A percentile compares a stretch with the other conserved stretches of the same genome.
Evolutionary conservation across 2,113 vertebrate species (phyloP).

Genomic region (Notarius quadriscutis): DNA sequence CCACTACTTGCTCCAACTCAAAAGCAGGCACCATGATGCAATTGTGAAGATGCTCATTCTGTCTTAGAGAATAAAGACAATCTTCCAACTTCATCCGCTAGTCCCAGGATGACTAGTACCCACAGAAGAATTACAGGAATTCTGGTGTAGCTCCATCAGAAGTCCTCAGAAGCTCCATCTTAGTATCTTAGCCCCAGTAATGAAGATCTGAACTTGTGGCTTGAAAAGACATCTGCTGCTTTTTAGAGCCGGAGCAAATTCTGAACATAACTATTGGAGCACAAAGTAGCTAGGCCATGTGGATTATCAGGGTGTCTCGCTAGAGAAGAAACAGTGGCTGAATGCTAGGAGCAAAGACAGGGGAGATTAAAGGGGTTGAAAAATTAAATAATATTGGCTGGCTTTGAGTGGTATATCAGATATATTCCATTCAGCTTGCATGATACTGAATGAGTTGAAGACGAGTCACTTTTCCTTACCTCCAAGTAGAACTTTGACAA

Average conservation of each 20-base stretch:
- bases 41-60: slow-evolving; percentile 25
- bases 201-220: slow-evolving; percentile 15
- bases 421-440: no score
- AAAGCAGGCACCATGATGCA: neutral
- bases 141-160: neutral
- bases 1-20: neutral
- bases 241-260: slow-evolving; percentile 23
- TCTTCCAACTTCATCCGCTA: neutral
- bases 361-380: slow-evolving; percentile 53
- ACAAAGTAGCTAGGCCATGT: slow-evolving; percentile 11
- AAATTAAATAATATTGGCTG: neutral
- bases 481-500: no score
- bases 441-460: no score
- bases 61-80: slow-evolving; percentile 32
- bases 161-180: slow-evolving; percentile 3
- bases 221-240: slow-evolving; percentile 35
- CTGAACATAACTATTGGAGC: slow-evolving; percentile 14
- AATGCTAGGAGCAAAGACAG: slow-evolving; percentile 58
- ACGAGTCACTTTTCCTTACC: no score
- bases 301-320: slow-evolving; percentile 32
- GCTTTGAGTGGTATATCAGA: no score
- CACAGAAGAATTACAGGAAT: neutral
- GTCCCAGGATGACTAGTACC: neutral
- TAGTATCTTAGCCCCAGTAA: slow-evolving; percentile 5
- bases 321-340: slow-evolving; percentile 35